Evolutionary conservation across 2,113 vertebrate species (phyloP).

Genomic region (Rhea americana): DNA sequence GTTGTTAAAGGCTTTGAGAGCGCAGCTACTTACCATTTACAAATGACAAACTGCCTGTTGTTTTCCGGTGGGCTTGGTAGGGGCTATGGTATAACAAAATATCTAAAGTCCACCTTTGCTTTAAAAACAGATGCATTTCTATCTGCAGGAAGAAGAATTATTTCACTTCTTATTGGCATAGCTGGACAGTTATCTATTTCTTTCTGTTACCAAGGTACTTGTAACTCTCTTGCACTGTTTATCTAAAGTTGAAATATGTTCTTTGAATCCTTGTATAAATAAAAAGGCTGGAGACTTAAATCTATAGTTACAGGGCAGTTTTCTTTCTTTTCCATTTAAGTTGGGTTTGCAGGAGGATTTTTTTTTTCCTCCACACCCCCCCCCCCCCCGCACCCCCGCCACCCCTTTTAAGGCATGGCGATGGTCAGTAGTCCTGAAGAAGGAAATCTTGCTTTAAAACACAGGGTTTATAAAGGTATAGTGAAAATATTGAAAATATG

Average conservation of each 20-base stretch:
- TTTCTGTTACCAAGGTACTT: constrained; percentile 72
- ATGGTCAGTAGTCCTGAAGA: background rate
- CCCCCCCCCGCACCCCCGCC: no score
- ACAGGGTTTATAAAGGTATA: background rate
- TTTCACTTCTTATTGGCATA: constrained; percentile 45
- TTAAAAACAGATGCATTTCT: constrained; percentile 64
- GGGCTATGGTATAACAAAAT: constrained; percentile 40
- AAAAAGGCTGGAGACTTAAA: constrained; percentile 78
- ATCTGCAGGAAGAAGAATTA: constrained; percentile 52
- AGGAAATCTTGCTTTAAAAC: background rate
- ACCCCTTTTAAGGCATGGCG: background rate
- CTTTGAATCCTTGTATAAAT: constrained; percentile 78
- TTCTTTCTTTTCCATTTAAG: constrained; percentile 29
- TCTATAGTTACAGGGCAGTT: constrained; percentile 29
- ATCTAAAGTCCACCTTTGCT: constrained; percentile 54
- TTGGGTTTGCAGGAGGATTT: background rate
- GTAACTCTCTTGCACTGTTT: constrained; percentile 69
- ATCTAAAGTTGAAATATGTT: constrained; percentile 66
- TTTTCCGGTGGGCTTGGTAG: constrained; percentile 61
- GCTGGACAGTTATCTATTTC: constrained; percentile 56
- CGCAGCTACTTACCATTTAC: constrained; percentile 56
- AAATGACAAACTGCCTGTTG: constrained; percentile 66
- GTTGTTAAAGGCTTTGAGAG: constrained; percentile 53
- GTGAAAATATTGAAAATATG: accelerated
- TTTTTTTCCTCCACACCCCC: background rate